Conservation (phyloP, 37 sponge, comb jelly and placozoan species). For the Petrosia ficiformis region DNA sequence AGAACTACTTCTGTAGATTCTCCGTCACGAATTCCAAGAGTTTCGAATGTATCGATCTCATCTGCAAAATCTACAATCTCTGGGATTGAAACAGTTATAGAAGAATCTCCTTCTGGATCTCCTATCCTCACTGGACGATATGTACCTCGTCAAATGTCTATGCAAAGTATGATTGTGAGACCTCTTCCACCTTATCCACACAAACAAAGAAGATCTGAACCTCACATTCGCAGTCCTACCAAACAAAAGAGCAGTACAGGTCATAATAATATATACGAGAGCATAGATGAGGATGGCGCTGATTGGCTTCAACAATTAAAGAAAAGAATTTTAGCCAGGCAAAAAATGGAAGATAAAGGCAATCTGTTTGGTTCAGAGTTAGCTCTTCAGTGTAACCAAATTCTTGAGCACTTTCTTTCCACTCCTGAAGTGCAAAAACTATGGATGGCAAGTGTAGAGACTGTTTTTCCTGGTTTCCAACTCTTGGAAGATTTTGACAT, state of each 20-base stretch:
- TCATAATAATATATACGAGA: slow-evolving; percentile 52
- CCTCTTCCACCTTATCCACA: slow-evolving; percentile 61
- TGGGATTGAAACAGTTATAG: too few species aligned
- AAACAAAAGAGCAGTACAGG: slow-evolving; percentile 10
- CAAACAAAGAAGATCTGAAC: neutral
- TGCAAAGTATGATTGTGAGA: too few species aligned
- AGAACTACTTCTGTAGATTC: neutral
- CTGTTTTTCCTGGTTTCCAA: slow-evolving; percentile 26
- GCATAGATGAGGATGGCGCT: slow-evolving; percentile 48
- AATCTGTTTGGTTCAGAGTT: slow-evolving; percentile 17
- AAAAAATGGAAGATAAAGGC: neutral
- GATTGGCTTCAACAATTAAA: slow-evolving; percentile 2
- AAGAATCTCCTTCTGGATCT: neutral
- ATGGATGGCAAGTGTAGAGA: slow-evolving; percentile 25
- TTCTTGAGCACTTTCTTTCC: slow-evolving; percentile 21
- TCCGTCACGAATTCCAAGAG: neutral
- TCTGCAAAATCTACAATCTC: neutral
- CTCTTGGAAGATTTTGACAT: neutral
- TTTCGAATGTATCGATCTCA: neutral
- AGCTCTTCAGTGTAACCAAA: slow-evolving; percentile 10
- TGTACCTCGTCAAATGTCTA: too few species aligned
- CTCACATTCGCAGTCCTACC: neutral
- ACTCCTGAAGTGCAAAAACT: slow-evolving; percentile 15
- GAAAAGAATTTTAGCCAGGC: neutral
- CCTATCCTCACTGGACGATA: neutral